Conservation (phyloP, 2,797 vertebrate genomes). For the Gallinago nigripennis region DNA sequence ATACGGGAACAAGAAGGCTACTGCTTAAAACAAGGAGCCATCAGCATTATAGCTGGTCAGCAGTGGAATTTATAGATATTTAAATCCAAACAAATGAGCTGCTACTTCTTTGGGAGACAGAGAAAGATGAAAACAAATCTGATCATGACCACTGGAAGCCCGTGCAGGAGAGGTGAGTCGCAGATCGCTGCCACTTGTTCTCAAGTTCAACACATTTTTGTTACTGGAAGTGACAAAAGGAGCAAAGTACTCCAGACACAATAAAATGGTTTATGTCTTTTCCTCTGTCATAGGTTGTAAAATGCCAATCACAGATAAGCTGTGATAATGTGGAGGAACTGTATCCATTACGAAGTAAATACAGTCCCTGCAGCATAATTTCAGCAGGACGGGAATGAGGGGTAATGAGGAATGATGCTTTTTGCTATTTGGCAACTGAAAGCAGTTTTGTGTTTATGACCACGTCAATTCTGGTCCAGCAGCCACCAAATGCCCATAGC, state of each 20-base stretch:
- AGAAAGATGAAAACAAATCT: neutral
- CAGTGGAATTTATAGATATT: neutral
- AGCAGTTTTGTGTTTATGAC: neutral
- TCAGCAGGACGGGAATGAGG: conserved; percentile 36
- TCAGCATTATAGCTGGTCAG: neutral
- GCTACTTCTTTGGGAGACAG: neutral
- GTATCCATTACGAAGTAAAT: neutral
- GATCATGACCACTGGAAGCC: neutral
- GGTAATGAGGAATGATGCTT: neutral
- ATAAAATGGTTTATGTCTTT: neutral
- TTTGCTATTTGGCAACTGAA: neutral
- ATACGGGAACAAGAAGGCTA: neutral
- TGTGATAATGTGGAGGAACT: neutral
- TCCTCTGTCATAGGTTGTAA: neutral
- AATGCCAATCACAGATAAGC: neutral
- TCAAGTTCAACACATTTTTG: neutral
- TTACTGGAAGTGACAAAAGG: neutral
- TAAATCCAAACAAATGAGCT: neutral
- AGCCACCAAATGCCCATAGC: neutral
- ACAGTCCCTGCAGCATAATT: neutral
- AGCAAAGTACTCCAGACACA: neutral
- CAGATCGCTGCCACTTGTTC: neutral
- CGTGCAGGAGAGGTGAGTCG: neutral
- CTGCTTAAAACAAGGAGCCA: neutral
- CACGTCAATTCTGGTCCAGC: neutral